Evolutionary conservation across 2,888 invertebrate genomes (phyloP).

Genomic region (Diplolepis rosae): DNA sequence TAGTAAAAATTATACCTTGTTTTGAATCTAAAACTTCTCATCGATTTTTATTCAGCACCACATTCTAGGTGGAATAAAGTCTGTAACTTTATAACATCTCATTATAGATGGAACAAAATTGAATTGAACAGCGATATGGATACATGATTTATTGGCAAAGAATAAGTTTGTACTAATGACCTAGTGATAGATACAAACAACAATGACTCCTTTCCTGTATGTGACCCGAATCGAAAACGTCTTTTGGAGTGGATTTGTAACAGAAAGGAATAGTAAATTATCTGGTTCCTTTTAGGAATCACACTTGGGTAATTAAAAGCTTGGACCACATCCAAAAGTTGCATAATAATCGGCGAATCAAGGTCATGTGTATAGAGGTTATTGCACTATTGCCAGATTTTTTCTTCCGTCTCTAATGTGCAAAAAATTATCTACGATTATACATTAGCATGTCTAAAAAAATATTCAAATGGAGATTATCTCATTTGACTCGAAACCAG

Average conservation of each 20-base stretch:
- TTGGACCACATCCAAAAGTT: slow-evolving; percentile 3
- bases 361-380: slow-evolving; percentile 17
- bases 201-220: not conserved
- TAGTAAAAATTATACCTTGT: not conserved
- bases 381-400: slow-evolving; percentile 1
- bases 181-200: not conserved
- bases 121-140: not conserved
- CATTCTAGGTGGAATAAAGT: not conserved
- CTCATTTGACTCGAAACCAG: too few species aligned
- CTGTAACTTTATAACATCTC: not conserved
- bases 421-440: too few species aligned
- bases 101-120: not conserved
- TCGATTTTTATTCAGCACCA: not conserved
- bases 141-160: not conserved
- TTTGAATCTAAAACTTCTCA: not conserved
- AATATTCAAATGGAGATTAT: too few species aligned
- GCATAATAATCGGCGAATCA: slow-evolving; percentile 3
- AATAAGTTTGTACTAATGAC: not conserved
- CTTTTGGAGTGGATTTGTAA: not conserved
- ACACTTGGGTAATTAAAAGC: slow-evolving; percentile 20
- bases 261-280: slow-evolving; percentile 15
- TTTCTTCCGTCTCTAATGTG: too few species aligned
- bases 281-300: slow-evolving; percentile 24
- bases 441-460: too few species aligned
- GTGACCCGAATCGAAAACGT: not conserved